These are phyloP conservation scores for Pseudopipra pipra DNA, from an alignment of 2,113 vertebrate genomes.

Conservation along the genomic window DNA sequence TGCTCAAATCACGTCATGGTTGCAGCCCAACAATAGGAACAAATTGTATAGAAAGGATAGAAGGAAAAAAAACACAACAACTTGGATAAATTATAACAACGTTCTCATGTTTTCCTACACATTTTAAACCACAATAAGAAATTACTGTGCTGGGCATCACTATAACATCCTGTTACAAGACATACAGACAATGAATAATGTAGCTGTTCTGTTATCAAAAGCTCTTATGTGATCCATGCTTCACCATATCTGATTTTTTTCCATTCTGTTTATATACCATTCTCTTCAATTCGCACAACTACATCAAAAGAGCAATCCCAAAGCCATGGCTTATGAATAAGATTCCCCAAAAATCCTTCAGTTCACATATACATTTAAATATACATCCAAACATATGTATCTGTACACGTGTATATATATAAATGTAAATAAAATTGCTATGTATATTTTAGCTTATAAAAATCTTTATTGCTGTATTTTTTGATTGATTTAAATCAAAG, in stretches of 20 bases:
- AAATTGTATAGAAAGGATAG: neutral
- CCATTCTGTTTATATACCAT: neutral
- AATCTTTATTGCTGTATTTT: neutral
- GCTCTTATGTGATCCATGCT: neutral
- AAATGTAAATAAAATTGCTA: neutral
- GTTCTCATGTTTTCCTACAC: neutral
- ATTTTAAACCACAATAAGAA: neutral
- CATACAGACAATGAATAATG: neutral
- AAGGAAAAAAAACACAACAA: accelerated
- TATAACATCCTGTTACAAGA: neutral
- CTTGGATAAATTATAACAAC: neutral
- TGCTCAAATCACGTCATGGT: neutral
- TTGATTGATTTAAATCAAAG: neutral
- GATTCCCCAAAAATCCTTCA: neutral
- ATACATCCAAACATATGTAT: neutral
- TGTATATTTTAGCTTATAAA: neutral
- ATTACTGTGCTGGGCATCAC: neutral
- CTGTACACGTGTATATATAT: neutral
- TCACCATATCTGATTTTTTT: neutral
- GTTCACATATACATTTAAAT: neutral
- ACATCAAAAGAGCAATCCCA: neutral
- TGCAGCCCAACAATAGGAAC: neutral
- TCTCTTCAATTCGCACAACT: neutral
- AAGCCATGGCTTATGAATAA: neutral
- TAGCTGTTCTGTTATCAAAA: neutral